These are phyloP conservation scores for Hoplodrina blanda DNA, from an alignment of 2,888 invertebrate species.

Conservation along the genomic window DNA sequence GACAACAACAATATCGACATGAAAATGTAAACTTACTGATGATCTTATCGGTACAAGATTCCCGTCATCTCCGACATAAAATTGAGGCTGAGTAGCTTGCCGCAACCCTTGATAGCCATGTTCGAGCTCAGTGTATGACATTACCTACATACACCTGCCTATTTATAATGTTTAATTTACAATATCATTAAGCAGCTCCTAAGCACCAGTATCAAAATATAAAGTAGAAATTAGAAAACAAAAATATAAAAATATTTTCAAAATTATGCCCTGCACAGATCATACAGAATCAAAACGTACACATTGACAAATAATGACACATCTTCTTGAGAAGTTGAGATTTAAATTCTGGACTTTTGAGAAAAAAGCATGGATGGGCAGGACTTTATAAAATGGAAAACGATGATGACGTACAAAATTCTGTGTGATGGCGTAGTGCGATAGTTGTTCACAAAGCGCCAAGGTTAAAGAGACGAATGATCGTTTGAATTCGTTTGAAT, in stretches of 20 bases:
- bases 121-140: slow-evolving; percentile 98
- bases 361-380: not conserved
- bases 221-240: slow-evolving; percentile 49
- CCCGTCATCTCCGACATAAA: slow-evolving; percentile 93
- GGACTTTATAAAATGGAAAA: not conserved
- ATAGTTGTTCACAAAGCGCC: not conserved
- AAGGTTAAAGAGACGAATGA: not conserved
- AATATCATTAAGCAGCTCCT: slow-evolving; percentile 49
- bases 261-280: slow-evolving; percentile 61
- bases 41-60: slow-evolving; percentile 91
- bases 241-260: slow-evolving; percentile 62
- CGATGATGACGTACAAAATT: not conserved
- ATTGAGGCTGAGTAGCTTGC: slow-evolving; percentile 92
- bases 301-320: slow-evolving; percentile 17
- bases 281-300: slow-evolving; percentile 61
- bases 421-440: no score
- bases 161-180: slow-evolving; percentile 48
- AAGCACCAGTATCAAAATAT: slow-evolving; percentile 39
- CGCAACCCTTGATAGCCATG: slow-evolving; percentile 97
- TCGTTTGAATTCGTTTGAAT: not conserved
- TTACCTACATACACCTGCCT: slow-evolving; percentile 85
- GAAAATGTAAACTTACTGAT: slow-evolving; percentile 87
- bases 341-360: slow-evolving; percentile 26
- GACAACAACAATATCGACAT: slow-evolving; percentile 35
- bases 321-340: not conserved